Evolutionary conservation across 2,888 invertebrate genomes (phyloP), one percentile per base, ranked within the genome.

Genomic region (Tromatobia lineatoria): DNA sequence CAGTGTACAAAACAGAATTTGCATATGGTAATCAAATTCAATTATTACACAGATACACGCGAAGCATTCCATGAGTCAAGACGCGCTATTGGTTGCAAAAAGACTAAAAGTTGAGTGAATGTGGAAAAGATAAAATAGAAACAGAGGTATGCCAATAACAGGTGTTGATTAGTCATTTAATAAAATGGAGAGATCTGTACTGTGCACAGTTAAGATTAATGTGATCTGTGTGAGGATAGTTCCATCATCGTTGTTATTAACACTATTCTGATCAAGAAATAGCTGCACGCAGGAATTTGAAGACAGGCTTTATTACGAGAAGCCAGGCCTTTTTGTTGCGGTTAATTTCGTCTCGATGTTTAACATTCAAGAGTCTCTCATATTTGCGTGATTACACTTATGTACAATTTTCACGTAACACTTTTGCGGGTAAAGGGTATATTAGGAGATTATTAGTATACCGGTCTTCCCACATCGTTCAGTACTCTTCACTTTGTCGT

Each of bases 401-500:
- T 38, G 10, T 10, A 38, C 13, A 2, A 54, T 34, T 42, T 18
- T 10, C 38, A 54, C 15, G 54, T 42, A 23, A 38, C 23, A 29
- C 25, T 57, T 57, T 57, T 29, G 25, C 54, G 45, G 29, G n/a
- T 25, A 70, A 70, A 75, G 67, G 70, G 54, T 75, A 75, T 47
- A 69, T 73, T 59, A 50, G 34, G 38, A 50, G 45, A 77, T 67
- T 73, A 67, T 67, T 59, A 15, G 73, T 42, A 52, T 66, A 66
- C 45, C 74, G 69, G 52, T 80, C 75, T 79, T 25, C 29, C 29
- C 59, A 29, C 29, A 15, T 59, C 25, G 3, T 18, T 13, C 29
- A 7, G 25, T 38, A 15, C 42, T 29, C 59, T 76, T 76, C 71
- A 25, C 69, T 64, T 47, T 25, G 57, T 73, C 25, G 25, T 77